phyloP scores from a whole-genome alignment of 2,888 invertebrate species.

The Platerodrilus igneus region DNA sequence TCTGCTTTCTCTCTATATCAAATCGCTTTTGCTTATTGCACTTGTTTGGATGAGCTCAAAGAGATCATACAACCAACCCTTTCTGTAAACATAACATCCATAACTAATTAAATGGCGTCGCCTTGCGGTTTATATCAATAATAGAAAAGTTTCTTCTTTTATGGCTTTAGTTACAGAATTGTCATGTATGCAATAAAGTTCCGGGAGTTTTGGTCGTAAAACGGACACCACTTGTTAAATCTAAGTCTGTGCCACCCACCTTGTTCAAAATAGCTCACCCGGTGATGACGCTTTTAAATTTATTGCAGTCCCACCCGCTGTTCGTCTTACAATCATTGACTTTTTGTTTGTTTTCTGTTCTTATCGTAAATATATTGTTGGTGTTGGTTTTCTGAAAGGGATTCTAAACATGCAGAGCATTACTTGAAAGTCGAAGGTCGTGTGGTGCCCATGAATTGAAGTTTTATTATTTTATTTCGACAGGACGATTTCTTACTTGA shows the following conservation, averaged over 20 bases:
- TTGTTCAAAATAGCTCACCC: conserved; percentile 31
- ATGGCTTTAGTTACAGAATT: conserved; percentile 26
- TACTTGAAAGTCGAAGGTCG: conserved; percentile 19
- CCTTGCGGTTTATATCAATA: too few species aligned
- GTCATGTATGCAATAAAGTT: conserved; percentile 30
- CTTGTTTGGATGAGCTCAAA: conserved; percentile 18
- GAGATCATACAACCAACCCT: too few species aligned
- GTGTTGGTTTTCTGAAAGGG: conserved; percentile 34
- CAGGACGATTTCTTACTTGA: conserved; percentile 24
- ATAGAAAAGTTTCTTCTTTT: conserved; percentile 22
- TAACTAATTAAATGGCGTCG: too few species aligned
- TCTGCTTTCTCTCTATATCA: conserved; percentile 41
- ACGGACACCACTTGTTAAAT: conserved; percentile 37
- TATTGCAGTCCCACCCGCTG: conserved; percentile 42
- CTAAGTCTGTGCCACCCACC: conserved; percentile 34
- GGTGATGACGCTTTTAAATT: conserved; percentile 41
- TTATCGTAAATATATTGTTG: conserved; percentile 33
- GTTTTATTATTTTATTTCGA: conserved; percentile 22
- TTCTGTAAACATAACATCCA: too few species aligned
- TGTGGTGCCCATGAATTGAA: conserved; percentile 6
- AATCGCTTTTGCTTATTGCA: conserved; percentile 32
- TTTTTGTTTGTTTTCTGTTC: conserved; percentile 40
- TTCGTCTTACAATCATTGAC: conserved; percentile 36
- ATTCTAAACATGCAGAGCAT: conserved; percentile 8
- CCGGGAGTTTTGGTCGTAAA: conserved; percentile 29